Evolutionary conservation across 1,140 invertebrate species (phyloP), one percentile per base, ranked within the genome.

Genomic region (Proales similis): DNA sequence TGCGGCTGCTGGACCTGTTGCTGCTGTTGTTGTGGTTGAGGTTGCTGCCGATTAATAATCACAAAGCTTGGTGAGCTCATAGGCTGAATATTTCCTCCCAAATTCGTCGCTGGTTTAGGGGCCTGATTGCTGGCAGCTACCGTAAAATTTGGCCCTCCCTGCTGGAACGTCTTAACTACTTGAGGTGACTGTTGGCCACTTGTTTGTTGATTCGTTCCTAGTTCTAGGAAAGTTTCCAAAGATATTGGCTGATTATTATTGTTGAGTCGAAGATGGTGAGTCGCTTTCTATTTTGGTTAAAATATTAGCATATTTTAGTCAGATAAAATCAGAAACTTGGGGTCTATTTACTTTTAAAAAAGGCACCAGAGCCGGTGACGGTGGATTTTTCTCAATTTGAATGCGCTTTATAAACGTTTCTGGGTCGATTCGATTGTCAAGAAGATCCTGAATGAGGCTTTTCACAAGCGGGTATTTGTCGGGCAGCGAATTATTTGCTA

Each of bases 301-400:
- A 36, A 36, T 9, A 36, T 36, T 36, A 36, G 33, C 14, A 36
- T 36, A 36, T 9, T 9, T 36, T 36, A 36, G 9, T 36, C 14
- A 9, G 9, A 9, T 36, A 36, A 36, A 36, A 9, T 36, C 9
- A 36, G 9, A 9, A 36, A n/a, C 9, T 9, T 9, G 14, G 9
- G 4, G 39, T 4, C 17, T 42, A 24, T 26, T 57, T 57, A 57
- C 51, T n/a, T 36, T 57, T 26, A 57, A 26, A 57, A 57, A 57
- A 30, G 51, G 51, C 19, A 57, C 51, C 9, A 57, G 9, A 5
- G 51, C 39, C 0, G 51, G 51, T 2, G 51, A 57, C 20, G 51
- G 51, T 39, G 51, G 51, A 26, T 57, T 39, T 57, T 57, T 57
- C 45, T 57, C 51, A 14, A 57, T 57, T 14, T 57, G 51, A 42